Evolutionary conservation across 2,797 vertebrate genomes (phyloP), one percentile per base, ranked within the genome.

Genomic region (Tragelaphus oryx): DNA sequence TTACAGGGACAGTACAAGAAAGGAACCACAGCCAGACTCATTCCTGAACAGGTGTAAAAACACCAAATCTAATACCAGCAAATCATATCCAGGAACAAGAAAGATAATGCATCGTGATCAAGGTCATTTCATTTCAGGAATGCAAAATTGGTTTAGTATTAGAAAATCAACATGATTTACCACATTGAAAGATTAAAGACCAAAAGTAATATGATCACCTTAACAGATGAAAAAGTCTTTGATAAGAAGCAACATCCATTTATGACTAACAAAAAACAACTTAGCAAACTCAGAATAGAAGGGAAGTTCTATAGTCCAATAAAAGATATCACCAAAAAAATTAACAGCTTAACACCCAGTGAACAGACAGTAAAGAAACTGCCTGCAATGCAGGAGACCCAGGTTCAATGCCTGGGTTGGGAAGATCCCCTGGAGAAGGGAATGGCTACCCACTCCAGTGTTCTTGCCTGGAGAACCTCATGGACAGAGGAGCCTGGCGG

Each of bases 21-120:
- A 81, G 28, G n/a, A 89, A 78, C 5, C 37, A 93, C 57, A 74
- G 52, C 14, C 60, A 87, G 30, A 87, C 46, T 90, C 18, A 55
- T 57, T 97, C 62, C 75, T 6, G 1, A 91, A 95, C 22, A 87
- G 62, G 12, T 82, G 4, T 68, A 86, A 87, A 96, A 81, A 48
- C 46, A 91, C 5, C 44, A 71, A 86, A 83, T 80, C 85, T 88
- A 83, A 55, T 76, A 95, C 41, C 59, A 86, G 44, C 17, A 95
- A 95, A 65, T 30, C 44, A 89, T 89, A 96, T 71, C 14, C 79
- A 87, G 50, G 37, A 96, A 88, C 18, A 95, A 95, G 75, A 94
- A 96, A 93, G 44, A 55, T 33, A 87, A 89, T 62, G 24, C 12
- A 68, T 86, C 79, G 75, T 95, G 76, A 83, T 28, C 62, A 75